phyloP scores from a whole-genome alignment of 2,113 vertebrate genomes.

The Xenopus laevis region DNA sequence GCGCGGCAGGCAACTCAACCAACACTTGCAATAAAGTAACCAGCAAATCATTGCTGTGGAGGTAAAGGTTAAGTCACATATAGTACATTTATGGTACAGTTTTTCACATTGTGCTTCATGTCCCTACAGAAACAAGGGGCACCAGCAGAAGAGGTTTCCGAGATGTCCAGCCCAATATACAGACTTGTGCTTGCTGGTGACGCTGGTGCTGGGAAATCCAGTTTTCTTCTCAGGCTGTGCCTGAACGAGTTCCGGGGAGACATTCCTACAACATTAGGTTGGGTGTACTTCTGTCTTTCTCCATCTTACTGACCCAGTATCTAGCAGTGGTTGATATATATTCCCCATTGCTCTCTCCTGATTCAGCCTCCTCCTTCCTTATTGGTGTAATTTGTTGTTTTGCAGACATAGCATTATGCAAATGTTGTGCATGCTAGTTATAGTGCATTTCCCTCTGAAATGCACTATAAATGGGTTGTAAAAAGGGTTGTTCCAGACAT shows the following conservation, averaged over 20 bases:
- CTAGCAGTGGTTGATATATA: too few species aligned
- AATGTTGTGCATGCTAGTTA: too few species aligned
- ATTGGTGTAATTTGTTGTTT: too few species aligned
- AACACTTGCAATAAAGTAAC: background rate
- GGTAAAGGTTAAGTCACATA: background rate
- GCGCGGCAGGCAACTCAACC: background rate
- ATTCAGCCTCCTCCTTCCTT: too few species aligned
- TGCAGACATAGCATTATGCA: too few species aligned
- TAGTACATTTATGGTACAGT: background rate
- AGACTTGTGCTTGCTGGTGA: constrained; percentile 66
- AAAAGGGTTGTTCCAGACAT: too few species aligned
- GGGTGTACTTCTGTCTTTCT: constrained; percentile 2
- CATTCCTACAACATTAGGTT: constrained; percentile 65
- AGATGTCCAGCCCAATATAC: constrained; percentile 51
- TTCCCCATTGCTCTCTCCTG: too few species aligned
- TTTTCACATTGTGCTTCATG: background rate
- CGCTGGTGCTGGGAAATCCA: constrained; percentile 65
- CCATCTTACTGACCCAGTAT: too few species aligned
- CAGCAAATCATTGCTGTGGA: background rate
- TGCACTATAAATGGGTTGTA: too few species aligned
- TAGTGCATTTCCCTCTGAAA: too few species aligned
- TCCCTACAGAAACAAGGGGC: constrained; percentile 26
- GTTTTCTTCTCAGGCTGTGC: constrained; percentile 66
- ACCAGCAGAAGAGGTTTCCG: background rate
- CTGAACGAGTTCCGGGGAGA: constrained; percentile 64